Percentiles rank a stretch among this genome's conserved stretches.
phyloP scores from a whole-genome alignment of 2,797 vertebrate genomes.

The Nannoperca obscura region DNA sequence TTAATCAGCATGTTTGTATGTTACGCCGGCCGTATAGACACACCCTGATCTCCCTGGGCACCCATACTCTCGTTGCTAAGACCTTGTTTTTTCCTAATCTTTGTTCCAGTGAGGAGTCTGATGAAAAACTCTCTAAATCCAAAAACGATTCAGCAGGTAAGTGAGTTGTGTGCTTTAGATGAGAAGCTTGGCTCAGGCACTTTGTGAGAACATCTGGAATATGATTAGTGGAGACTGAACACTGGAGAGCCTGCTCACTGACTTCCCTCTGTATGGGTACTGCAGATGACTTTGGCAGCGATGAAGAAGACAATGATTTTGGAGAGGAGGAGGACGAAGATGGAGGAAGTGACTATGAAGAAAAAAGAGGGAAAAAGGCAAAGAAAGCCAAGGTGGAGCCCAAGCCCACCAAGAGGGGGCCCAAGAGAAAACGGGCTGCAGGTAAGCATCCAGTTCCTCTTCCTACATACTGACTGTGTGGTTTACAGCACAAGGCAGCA shows the following conservation, averaged over 20 bases:
- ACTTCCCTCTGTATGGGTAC: constrained; percentile 6
- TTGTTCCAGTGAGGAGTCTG: constrained; percentile 92
- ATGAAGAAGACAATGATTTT: constrained; percentile 90
- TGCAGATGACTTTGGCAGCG: constrained; percentile 91
- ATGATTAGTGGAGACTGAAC: neutral
- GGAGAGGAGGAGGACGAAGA: constrained; percentile 89
- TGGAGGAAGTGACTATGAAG: constrained; percentile 91
- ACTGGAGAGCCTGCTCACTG: neutral
- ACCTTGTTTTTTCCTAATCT: constrained; percentile 1
- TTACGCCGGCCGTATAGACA: too few relatives aligned
- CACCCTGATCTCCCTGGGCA: neutral
- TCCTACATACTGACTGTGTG: neutral
- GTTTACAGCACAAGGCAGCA: neutral
- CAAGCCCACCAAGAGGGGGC: constrained; percentile 86
- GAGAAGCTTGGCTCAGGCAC: neutral
- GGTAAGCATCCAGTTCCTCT: constrained; percentile 73
- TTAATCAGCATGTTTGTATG: too few relatives aligned
- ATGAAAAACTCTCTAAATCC: constrained; percentile 95
- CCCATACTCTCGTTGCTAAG: neutral
- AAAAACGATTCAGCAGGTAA: constrained; percentile 98
- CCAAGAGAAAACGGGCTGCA: constrained; percentile 90
- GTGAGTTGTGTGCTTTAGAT: neutral
- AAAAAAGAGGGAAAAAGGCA: constrained; percentile 90
- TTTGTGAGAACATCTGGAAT: constrained; percentile 8
- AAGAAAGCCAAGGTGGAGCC: constrained; percentile 89